Base-by-base conservation (phyloP, 2,888 invertebrate species). In the Strigamia crassipes region DNA sequence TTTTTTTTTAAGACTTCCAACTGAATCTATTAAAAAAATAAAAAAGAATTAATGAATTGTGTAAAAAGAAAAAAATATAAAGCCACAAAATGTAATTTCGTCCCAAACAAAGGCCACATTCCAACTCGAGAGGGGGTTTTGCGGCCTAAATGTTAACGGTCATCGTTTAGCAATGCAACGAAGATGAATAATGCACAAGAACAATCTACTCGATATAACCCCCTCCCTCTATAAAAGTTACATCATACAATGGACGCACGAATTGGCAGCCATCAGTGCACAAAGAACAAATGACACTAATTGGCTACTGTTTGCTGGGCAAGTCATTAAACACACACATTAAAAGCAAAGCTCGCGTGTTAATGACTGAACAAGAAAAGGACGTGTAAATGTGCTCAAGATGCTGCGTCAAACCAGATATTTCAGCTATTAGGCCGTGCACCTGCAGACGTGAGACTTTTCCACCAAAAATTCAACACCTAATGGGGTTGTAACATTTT, bases 281-380 rank as follows among this genome's bases (percentile, higher is more conserved):
- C 73, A 73, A 73, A 73, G 73, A 73, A 73, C 73, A 73, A 61
- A 73, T 73, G 73, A 73, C 73, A 73, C 73, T 73, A 73, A 73
- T 73, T 73, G 73, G 73, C 73, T 31, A 73, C 73, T 73, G 31
- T 73, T 73, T 73, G 73, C 73, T 73, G 73, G 73, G 27, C 73
- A 73, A 12, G 73, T 73, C 73, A 73, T 73, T 73, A 73, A 73
- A 73, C 73, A 73, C 73, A 73, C 73, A 73, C 73, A 73, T 73
- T 73, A 73, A 73, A 73, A 73, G 73, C 73, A 73, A 73, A 73
- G 73, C 73, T n/a, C 31, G 73, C 73, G 73, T 73, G 73, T 31
- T 73, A 73, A 73, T 73, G 73, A n/a, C 73, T 73, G 73, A 73
- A 73, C 73, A 73, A 73, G 73, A 73, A 27, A 73, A 73, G 73